A percentile compares a stretch with the other conserved stretches of the same genome.
Evolutionary conservation across 2,113 vertebrate species (phyloP).

Genomic region (Anas platyrhynchos): DNA sequence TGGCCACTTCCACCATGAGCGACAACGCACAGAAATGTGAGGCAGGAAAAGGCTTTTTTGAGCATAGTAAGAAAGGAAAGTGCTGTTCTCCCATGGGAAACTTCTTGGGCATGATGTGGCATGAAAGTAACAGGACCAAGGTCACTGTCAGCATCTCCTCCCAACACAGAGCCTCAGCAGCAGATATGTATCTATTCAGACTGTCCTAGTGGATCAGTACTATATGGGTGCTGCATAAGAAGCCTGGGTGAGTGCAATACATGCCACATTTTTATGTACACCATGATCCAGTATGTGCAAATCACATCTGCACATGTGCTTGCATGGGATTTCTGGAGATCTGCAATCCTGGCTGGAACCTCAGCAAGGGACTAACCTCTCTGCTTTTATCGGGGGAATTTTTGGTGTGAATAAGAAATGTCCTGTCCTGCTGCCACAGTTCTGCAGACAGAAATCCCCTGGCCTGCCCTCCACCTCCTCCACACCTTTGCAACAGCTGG

Average conservation of each 20-base stretch:
- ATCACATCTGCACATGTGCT: no score
- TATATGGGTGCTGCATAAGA: no score
- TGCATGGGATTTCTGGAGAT: no score
- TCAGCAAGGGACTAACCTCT: no score
- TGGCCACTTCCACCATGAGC: neutral
- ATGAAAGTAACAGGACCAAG: neutral
- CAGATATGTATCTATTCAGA: neutral
- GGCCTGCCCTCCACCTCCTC: neutral
- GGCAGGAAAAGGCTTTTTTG: neutral
- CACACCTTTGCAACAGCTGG: neutral
- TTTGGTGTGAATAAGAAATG: no score
- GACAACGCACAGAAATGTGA: neutral
- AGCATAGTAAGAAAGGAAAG: neutral
- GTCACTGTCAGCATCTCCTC: neutral
- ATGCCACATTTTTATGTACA: no score
- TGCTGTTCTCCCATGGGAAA: neutral
- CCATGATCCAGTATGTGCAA: no score
- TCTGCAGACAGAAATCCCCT: neutral
- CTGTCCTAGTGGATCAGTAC: no score
- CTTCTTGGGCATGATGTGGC: accelerated
- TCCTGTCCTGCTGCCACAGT: neutral
- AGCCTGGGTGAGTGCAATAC: no score
- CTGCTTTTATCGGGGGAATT: no score
- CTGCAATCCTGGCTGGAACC: no score
- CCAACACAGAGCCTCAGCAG: neutral